phyloP scores from a whole-genome alignment of 2,888 invertebrate species.

The Eutolmus rufibarbis region DNA sequence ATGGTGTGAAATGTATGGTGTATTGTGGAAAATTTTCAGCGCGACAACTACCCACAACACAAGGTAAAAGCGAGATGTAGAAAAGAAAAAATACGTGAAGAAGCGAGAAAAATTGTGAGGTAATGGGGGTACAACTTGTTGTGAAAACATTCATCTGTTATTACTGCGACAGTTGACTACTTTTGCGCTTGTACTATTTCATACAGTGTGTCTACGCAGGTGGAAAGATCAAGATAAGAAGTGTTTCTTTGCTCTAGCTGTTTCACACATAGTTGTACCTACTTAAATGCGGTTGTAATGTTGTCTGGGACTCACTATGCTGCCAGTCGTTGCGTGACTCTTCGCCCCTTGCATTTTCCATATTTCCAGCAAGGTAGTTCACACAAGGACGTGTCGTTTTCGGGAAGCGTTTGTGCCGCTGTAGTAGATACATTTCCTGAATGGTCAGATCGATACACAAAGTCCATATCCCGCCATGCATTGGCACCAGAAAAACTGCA shows the following conservation, averaged over 20 bases:
- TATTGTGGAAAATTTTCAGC: neutral
- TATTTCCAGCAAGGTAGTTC: slow-evolving; percentile 78
- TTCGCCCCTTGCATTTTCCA: slow-evolving; percentile 71
- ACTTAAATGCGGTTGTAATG: slow-evolving; percentile 63
- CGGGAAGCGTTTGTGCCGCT: slow-evolving; percentile 58
- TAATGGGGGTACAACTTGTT: slow-evolving; percentile 26
- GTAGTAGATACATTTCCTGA: slow-evolving; percentile 70
- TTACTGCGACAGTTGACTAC: slow-evolving; percentile 1
- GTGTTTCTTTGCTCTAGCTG: neutral
- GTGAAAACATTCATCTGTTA: slow-evolving; percentile 19
- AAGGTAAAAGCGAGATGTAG: neutral
- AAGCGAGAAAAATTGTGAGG: neutral
- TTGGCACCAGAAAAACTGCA: slow-evolving; percentile 79
- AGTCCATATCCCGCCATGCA: slow-evolving; percentile 92
- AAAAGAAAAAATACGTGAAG: neutral
- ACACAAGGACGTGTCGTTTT: slow-evolving; percentile 72
- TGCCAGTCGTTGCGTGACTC: slow-evolving; percentile 83
- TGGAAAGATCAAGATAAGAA: neutral
- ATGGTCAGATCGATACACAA: slow-evolving; percentile 83
- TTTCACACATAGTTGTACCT: slow-evolving; percentile 51
- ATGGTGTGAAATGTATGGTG: neutral
- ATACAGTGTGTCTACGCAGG: neutral
- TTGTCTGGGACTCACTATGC: slow-evolving; percentile 70
- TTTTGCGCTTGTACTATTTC: neutral
- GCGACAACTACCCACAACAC: neutral